Evolutionary conservation across 2,113 vertebrate genomes (phyloP).

Genomic region (Eublepharis macularius): DNA sequence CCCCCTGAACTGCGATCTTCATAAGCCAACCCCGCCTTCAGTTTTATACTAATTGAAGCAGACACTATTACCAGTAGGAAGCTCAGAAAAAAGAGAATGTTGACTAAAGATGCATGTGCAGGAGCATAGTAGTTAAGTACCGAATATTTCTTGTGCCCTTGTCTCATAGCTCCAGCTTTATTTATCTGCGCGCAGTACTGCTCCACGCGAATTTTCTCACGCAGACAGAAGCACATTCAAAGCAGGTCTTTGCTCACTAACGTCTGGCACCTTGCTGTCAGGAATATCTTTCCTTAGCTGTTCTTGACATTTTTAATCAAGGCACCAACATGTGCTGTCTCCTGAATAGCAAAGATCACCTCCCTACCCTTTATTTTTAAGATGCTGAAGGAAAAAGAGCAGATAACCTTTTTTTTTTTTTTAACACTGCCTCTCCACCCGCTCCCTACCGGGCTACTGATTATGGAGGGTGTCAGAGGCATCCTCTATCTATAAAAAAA

Average conservation of each 20-base stretch:
- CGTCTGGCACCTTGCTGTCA: background rate
- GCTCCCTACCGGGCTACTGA: background rate
- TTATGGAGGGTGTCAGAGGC: background rate
- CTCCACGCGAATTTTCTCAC: background rate
- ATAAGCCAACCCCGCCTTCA: conserved; percentile 20
- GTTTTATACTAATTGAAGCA: conserved; percentile 42
- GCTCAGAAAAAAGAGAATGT: conserved; percentile 17
- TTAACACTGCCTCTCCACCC: background rate
- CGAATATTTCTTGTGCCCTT: conserved; percentile 13
- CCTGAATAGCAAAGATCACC: background rate
- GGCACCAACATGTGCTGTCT: background rate
- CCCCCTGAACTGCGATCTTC: conserved; percentile 24
- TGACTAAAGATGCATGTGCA: background rate
- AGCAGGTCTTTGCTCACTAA: background rate
- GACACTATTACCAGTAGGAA: conserved; percentile 17
- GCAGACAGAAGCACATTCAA: background rate
- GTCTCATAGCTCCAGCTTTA: background rate
- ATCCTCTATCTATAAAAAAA: background rate
- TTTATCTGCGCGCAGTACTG: background rate
- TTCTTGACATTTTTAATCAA: conserved; percentile 16
- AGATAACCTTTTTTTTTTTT: background rate
- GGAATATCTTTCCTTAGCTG: background rate
- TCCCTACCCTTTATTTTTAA: background rate
- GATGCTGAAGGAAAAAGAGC: background rate
- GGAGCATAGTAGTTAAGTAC: conserved; percentile 30